Base-by-base conservation (phyloP, 2,113 vertebrate species). In the Microtus oregoni region DNA sequence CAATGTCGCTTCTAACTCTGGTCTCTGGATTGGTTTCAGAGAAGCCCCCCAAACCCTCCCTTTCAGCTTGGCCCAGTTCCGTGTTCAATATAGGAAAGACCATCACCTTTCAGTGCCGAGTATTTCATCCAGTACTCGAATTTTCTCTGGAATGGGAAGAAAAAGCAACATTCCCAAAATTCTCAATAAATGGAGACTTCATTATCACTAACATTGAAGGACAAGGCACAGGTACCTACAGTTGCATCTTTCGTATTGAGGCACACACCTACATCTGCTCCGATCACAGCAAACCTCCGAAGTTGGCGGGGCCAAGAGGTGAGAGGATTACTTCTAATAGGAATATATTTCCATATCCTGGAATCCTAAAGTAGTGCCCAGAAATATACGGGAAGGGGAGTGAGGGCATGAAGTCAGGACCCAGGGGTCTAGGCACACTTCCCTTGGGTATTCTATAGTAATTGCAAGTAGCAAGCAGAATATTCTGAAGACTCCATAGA, bases 121-220 rank as follows among this genome's bases (percentile, higher is more conserved):
- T 83, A 32, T 76, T 76, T 93, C 90, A 92, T 82, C 95, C 92
- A 68, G 93, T 90, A 20, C 94, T 97, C 88, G 81, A 96, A 86
- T 97, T 96, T 96, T 93, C 70, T 92, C 68, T 96, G 88, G 90
- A 96, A 93, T 94, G 92, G 96, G 94, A 96, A 90, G 94, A 97
- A 94, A 95, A 30, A 78, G 17, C 11, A 95, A 73, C 81, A 92
- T 93, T 94, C 15, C 90, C 72, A 81, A 96, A 87, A 82, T 90
- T 97, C 67, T 96, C 95, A 38, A 76, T 95, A 61, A 61, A 97
- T 75, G 85, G 96, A 92, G 61, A 97, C 85, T 96, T 96, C 61
- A 61, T 94, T 67, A 75, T 96, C 92, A 97, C 88, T 94, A 95
- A 96, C 28, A 55, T 47, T 72, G 88, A 94, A 78, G 85, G 97